Conservation (phyloP, 2,888 invertebrate genomes). For the Campoplex nolae region DNA sequence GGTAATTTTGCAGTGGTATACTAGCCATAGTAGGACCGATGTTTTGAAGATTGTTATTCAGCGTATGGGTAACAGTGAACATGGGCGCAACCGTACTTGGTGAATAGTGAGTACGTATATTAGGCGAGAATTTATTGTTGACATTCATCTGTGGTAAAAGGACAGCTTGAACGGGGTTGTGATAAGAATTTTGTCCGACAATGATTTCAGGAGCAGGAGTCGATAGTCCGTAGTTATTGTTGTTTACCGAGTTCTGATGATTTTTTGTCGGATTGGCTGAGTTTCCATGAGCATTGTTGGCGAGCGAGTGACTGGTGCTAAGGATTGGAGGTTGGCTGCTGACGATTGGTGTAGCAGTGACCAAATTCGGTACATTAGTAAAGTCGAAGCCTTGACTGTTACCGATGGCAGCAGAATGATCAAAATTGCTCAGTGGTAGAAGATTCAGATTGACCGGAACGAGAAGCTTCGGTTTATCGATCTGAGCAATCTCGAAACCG, state of each 20-base stretch:
- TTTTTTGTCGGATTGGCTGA: conserved; percentile 61
- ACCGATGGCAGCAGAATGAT: conserved; percentile 84
- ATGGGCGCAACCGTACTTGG: conserved; percentile 78
- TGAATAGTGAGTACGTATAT: conserved; percentile 74
- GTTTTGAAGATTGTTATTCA: conserved; percentile 70
- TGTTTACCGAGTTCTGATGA: conserved; percentile 60
- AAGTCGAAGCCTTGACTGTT: conserved; percentile 85
- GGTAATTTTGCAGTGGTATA: conserved; percentile 63
- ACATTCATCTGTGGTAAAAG: conserved; percentile 73
- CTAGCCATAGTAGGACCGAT: conserved; percentile 70
- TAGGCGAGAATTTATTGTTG: conserved; percentile 71
- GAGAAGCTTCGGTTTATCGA: conserved; percentile 80
- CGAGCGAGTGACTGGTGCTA: conserved; percentile 71
- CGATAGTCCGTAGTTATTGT: conserved; percentile 72
- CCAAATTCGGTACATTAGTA: conserved; percentile 81
- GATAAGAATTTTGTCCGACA: conserved; percentile 79
- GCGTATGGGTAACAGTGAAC: conserved; percentile 74
- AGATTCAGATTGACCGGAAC: conserved; percentile 80
- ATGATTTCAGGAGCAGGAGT: conserved; percentile 79
- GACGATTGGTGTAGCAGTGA: conserved; percentile 73
- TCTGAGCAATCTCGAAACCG: conserved; percentile 78
- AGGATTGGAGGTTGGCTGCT: conserved; percentile 76
- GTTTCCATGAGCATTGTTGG: conserved; percentile 21
- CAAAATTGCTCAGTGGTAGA: conserved; percentile 82
- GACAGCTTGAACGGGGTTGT: conserved; percentile 77